Base-by-base conservation (phyloP, 2,113 vertebrate genomes). In the Aleadryas rufinucha region DNA sequence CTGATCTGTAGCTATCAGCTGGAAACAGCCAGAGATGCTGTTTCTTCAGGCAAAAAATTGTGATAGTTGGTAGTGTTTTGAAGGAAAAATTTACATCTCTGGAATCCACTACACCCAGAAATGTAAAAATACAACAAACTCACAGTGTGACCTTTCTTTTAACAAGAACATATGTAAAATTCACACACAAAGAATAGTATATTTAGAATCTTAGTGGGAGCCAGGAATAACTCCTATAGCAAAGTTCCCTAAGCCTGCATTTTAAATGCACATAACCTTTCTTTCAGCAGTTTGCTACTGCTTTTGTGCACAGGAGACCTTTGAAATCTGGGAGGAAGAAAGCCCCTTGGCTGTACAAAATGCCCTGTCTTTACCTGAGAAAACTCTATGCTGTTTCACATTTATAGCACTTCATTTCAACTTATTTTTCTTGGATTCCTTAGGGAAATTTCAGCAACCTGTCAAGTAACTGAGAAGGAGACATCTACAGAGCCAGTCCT, bases 1-100 rank as follows among this genome's bases (percentile, higher is more conserved):
- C 81, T 97, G 96, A 97, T 96, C 94, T 97, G 96, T 96, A 96
- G 93, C 97, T 97, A 97, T 97, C 97, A 97, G 93, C 81, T 91
- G 77, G 78, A 94, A 97, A 95, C 96, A 97, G 97, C 86, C 68
- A 85, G 33, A 68, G 74, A 94, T 85, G 82, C 87, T 95, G 93
- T 92, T 97, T 72, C 88, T 93, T 94, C 97, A 77, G 86, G 95
- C 77, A 89, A 90, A 76, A 93, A 84, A 86, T 7, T 50, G 63
- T 70, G 44, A 72, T 90, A 79, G 79, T 76, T 82, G 31, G 78
- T 87, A 86, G n/a, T 68, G 84, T 78, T 96, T 68, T 69, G 68
- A 94, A 60, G 80, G n/a, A 69, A 75, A 56, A 86, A 96, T 96
- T 88, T 94, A 88, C 79, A 94, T 95, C 59, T 74, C 44, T 82